phyloP scores from a whole-genome alignment of 30 jellyfish, hydroid and myxozoan species.

The Pseudorhiza aurosa region DNA sequence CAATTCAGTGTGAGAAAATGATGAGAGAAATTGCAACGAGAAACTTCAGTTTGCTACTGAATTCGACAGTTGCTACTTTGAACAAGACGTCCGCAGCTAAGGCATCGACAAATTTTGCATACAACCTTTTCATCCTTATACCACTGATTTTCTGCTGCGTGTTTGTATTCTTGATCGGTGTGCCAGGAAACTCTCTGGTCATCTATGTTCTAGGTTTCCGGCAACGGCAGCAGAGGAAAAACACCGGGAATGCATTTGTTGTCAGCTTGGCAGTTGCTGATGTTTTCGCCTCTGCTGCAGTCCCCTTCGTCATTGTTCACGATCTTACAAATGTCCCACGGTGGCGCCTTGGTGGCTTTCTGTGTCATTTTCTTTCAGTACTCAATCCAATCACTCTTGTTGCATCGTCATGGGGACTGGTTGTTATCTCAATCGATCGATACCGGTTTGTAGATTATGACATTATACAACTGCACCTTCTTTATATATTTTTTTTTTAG shows the following conservation, averaged over 20 bases:
- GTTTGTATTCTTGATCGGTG: constrained; percentile 61
- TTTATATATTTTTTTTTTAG: too few relatives aligned
- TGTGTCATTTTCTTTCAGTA: constrained; percentile 62
- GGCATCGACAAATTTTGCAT: not conserved
- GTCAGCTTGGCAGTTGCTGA: constrained; percentile 76
- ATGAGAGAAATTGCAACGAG: not conserved
- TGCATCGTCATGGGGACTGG: constrained; percentile 74
- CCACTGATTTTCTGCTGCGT: constrained; percentile 34
- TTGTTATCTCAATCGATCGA: constrained; percentile 63
- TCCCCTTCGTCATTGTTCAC: constrained; percentile 63
- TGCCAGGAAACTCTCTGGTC: constrained; percentile 76
- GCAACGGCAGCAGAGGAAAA: constrained; percentile 24
- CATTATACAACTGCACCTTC: too few relatives aligned
- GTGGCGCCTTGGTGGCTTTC: constrained; percentile 67
- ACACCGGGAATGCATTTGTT: constrained; percentile 46
- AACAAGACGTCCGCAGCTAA: not conserved
- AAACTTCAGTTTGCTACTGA: not conserved
- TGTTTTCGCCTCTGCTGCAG: constrained; percentile 49
- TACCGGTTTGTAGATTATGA: too few relatives aligned
- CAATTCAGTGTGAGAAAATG: too few relatives aligned
- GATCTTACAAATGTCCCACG: constrained; percentile 8
- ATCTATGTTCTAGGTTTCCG: constrained; percentile 62
- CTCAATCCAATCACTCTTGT: constrained; percentile 58
- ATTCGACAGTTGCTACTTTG: not conserved
- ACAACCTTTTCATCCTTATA: not conserved